Conservation (phyloP, 2,113 vertebrate species). For the Labeo rohita region DNA sequence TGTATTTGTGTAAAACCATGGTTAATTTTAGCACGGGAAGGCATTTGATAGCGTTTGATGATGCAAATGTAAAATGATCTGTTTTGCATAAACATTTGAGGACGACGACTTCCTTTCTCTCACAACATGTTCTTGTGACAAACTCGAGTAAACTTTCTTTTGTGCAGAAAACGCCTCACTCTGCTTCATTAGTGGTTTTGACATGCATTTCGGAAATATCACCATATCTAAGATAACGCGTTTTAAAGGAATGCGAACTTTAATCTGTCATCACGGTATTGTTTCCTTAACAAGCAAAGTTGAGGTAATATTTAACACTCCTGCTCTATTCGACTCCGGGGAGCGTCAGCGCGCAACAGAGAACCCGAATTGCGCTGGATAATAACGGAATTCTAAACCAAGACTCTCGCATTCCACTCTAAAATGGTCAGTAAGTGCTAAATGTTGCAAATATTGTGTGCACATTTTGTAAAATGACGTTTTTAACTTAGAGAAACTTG, state of each 20-base stretch:
- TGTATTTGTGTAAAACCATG: no score
- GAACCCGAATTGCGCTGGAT: not conserved
- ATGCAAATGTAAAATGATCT: not conserved
- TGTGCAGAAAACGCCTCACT: not conserved
- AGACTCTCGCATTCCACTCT: not conserved
- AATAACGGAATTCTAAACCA: not conserved
- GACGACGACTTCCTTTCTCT: not conserved
- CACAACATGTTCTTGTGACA: not conserved
- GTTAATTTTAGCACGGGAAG: no score
- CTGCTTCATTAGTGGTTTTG: not conserved
- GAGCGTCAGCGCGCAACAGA: slow-evolving; percentile 36
- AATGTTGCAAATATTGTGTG: not conserved
- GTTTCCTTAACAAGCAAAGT: slow-evolving; percentile 67
- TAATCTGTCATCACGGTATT: slow-evolving; percentile 66
- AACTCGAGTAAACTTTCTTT: not conserved
- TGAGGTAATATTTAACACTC: slow-evolving; percentile 74
- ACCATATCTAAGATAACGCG: slow-evolving; percentile 43
- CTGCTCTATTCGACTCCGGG: not conserved
- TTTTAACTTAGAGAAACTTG: not conserved
- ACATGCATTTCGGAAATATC: slow-evolving; percentile 15
- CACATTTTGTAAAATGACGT: not conserved
- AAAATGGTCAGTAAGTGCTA: slow-evolving; percentile 45
- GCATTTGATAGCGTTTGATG: not conserved
- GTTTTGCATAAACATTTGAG: not conserved
- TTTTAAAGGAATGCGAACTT: slow-evolving; percentile 63